Conservation (phyloP, 2,888 invertebrate genomes). For the Aphrophora alni region DNA sequence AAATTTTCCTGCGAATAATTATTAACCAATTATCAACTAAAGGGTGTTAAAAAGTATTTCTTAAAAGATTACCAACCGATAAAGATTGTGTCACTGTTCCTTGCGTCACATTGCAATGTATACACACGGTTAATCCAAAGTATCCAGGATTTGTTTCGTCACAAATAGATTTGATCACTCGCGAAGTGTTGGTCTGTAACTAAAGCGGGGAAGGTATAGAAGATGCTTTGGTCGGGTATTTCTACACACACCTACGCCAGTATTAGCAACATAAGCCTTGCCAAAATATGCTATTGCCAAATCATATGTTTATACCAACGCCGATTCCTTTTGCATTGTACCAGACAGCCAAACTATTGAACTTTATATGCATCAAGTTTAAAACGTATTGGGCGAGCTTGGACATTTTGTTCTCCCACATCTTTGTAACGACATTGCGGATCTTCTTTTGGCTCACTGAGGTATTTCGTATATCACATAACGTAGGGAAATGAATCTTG, state of each 20-base stretch:
- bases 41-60: too few relatives aligned
- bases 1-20: too few relatives aligned
- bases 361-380: not conserved
- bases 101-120: too few relatives aligned
- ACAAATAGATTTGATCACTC: not conserved
- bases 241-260: not conserved
- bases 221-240: not conserved
- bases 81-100: too few relatives aligned
- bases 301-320: not conserved
- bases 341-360: not conserved
- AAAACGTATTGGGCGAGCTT: not conserved
- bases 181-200: not conserved
- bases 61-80: too few relatives aligned
- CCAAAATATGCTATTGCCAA: conserved; percentile 2
- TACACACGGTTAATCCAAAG: not conserved
- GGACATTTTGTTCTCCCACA: not conserved
- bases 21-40: too few relatives aligned
- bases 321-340: not conserved
- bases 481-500: too few relatives aligned
- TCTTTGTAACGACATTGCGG: too few relatives aligned
- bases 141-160: not conserved
- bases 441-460: too few relatives aligned
- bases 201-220: not conserved
- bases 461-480: too few relatives aligned
- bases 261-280: not conserved